These are phyloP conservation scores for Torymus tubicola DNA, from an alignment of 2,888 invertebrate species.

Conservation along the genomic window DNA sequence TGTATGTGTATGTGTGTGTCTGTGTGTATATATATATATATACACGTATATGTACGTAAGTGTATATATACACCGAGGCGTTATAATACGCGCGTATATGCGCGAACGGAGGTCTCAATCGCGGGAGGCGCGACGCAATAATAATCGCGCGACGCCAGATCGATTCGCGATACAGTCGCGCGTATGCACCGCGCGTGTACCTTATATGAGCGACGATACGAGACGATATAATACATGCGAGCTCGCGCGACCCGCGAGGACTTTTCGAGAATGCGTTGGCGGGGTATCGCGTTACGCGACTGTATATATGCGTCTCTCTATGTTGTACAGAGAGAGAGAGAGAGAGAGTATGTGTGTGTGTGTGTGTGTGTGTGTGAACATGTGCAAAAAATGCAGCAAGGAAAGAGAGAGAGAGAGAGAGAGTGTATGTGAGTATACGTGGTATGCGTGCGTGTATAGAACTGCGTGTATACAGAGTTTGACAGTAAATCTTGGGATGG, in stretches of 20 bases:
- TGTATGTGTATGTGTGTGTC: background rate
- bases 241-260: slow-evolving; percentile 10
- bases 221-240: slow-evolving; percentile 6
- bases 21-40: background rate
- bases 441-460: background rate
- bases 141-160: slow-evolving; percentile 71
- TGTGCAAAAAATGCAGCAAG: background rate
- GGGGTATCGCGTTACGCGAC: slow-evolving; percentile 53
- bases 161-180: slow-evolving; percentile 71
- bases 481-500: no score
- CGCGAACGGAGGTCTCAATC: slow-evolving; percentile 71
- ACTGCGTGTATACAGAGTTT: no score
- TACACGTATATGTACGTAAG: background rate
- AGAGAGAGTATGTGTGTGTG: background rate
- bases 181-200: slow-evolving; percentile 56
- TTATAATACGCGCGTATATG: slow-evolving; percentile 15
- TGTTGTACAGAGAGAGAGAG: slow-evolving; percentile 8
- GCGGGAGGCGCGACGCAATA: slow-evolving; percentile 64
- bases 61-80: background rate
- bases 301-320: slow-evolving; percentile 14
- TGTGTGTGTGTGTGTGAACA: background rate
- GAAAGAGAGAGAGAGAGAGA: background rate
- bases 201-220: slow-evolving; percentile 19
- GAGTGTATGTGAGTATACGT: background rate
- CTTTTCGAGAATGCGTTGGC: slow-evolving; percentile 56